Percentiles rank a stretch among this genome's conserved stretches.
phyloP scores from a whole-genome alignment of 2,888 invertebrate genomes.

The Synanthedon tipuliformis region DNA sequence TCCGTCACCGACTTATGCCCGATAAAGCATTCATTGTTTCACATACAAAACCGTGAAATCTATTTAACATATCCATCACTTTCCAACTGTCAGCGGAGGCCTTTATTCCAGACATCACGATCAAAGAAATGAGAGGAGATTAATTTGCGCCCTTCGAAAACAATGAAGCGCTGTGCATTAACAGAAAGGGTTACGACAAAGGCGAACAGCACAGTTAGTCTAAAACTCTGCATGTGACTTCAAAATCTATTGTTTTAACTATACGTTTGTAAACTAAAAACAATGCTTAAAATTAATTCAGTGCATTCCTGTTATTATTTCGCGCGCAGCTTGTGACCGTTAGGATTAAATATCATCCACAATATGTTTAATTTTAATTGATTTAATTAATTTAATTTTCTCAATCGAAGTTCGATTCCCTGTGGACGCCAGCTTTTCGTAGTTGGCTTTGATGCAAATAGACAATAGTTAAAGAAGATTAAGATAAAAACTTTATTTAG shows the following conservation, averaged over 20 bases:
- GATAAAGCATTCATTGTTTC: not conserved
- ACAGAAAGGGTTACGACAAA: slow-evolving; percentile 53
- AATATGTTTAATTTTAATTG: too few relatives aligned
- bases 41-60: slow-evolving; percentile 22
- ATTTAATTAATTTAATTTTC: too few relatives aligned
- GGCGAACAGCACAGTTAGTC: slow-evolving; percentile 40
- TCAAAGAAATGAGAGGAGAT: slow-evolving; percentile 66
- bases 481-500: too few relatives aligned
- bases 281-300: slow-evolving; percentile 50
- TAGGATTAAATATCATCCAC: too few relatives aligned
- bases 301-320: slow-evolving; percentile 29
- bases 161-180: slow-evolving; percentile 40
- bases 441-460: too few relatives aligned
- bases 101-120: slow-evolving; percentile 51
- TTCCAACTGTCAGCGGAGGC: slow-evolving; percentile 38
- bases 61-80: slow-evolving; percentile 27
- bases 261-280: slow-evolving; percentile 47
- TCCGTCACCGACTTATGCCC: too few relatives aligned
- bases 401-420: too few relatives aligned
- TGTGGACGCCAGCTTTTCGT: too few relatives aligned
- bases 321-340: not conserved
- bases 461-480: too few relatives aligned
- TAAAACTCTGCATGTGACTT: slow-evolving; percentile 69
- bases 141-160: slow-evolving; percentile 59
- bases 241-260: slow-evolving; percentile 48